These are phyloP conservation scores for Pheosia tremula DNA, from an alignment of 2,888 invertebrate genomes.

Conservation along the genomic window DNA sequence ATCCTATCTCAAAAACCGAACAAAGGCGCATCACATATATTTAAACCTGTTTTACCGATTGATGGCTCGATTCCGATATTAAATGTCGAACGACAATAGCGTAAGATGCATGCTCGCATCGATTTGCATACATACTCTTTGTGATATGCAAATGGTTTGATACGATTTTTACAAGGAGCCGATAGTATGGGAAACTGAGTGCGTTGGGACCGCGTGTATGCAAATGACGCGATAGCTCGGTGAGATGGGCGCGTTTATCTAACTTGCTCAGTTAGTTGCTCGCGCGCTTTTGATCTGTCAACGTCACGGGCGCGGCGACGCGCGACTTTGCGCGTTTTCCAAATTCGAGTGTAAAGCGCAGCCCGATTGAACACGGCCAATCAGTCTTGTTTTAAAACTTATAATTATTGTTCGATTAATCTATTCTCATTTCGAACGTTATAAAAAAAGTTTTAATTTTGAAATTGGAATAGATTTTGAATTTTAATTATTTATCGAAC, in stretches of 20 bases:
- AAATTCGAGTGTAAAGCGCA: slow-evolving; percentile 42
- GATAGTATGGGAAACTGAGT: slow-evolving; percentile 69
- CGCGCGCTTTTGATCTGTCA: slow-evolving; percentile 75
- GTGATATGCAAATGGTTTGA: slow-evolving; percentile 73
- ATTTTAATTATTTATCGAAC: slow-evolving; percentile 22
- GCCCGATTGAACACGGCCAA: slow-evolving; percentile 13
- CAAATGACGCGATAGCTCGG: slow-evolving; percentile 76
- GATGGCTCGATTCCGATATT: slow-evolving; percentile 75
- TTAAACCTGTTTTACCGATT: slow-evolving; percentile 82
- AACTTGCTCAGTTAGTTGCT: slow-evolving; percentile 68
- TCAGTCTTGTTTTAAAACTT: slow-evolving; percentile 14
- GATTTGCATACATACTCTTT: slow-evolving; percentile 81
- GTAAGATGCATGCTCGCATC: slow-evolving; percentile 56
- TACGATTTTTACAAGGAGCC: slow-evolving; percentile 62
- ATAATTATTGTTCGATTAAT: slow-evolving; percentile 30
- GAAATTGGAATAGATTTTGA: slow-evolving; percentile 13
- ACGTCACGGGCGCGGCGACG: slow-evolving; percentile 56
- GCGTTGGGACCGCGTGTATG: slow-evolving; percentile 60
- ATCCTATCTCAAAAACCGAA: slow-evolving; percentile 63
- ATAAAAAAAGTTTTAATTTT: slow-evolving; percentile 6
- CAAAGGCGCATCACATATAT: slow-evolving; percentile 69
- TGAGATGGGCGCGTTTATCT: slow-evolving; percentile 68
- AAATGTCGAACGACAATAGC: slow-evolving; percentile 68
- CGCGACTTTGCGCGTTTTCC: slow-evolving; percentile 40
- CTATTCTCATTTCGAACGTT: slow-evolving; percentile 11